These are phyloP conservation scores for Cheumatopsyche charites DNA, from an alignment of 1,140 invertebrate genomes.

Conservation along the genomic window DNA sequence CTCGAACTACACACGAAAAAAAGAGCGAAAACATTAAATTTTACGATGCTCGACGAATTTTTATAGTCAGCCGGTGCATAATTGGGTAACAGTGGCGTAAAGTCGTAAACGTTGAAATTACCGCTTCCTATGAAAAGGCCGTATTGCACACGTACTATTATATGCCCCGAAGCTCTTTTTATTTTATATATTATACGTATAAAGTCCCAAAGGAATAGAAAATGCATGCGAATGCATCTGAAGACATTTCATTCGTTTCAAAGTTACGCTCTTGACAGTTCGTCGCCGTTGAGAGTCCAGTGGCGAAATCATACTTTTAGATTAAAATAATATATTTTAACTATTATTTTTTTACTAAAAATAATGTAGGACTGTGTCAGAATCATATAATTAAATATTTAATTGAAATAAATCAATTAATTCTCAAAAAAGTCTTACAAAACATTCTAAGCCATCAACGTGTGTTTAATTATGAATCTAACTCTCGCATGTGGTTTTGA, in stretches of 20 bases:
- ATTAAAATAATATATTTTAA: no score
- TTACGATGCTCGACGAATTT: conserved; percentile 29
- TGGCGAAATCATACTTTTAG: no score
- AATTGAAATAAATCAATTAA: no score
- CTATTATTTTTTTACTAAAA: background rate
- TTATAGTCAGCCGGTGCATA: conserved; percentile 21
- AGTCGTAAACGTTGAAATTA: conserved; percentile 12
- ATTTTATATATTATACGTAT: no score
- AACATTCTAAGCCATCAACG: no score
- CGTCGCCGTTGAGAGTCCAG: no score
- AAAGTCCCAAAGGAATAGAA: background rate
- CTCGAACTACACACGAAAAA: background rate
- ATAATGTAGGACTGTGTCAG: background rate
- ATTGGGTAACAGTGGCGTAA: conserved; percentile 23
- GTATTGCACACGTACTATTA: background rate
- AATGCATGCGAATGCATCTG: background rate
- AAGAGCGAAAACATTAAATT: conserved; percentile 16
- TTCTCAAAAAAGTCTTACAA: no score
- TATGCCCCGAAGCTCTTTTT: no score
- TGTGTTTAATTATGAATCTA: no score
- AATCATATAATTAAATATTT: background rate
- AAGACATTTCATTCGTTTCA: conserved; percentile 5
- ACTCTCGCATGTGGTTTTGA: no score
- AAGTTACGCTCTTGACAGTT: background rate
- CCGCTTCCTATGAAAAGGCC: conserved; percentile 11